These are phyloP conservation scores for Epinephelus lanceolatus DNA, from an alignment of 2,113 vertebrate genomes.

Conservation along the genomic window DNA sequence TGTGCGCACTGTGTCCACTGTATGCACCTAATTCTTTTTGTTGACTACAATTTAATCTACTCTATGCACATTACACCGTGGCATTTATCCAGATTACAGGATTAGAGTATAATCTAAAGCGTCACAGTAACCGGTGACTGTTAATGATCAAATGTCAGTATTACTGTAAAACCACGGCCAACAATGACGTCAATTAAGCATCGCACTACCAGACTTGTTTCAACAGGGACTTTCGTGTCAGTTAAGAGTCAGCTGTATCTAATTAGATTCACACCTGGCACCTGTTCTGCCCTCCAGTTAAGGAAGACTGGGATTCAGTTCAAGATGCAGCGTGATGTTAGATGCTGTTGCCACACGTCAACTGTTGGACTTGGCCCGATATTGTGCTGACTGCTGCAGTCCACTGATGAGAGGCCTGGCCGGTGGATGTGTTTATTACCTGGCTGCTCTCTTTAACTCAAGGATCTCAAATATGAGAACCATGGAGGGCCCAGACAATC, in stretches of 20 bases:
- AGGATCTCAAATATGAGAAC: background rate
- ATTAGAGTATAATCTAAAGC: background rate
- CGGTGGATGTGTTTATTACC: conserved; percentile 20
- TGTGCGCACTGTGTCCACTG: background rate
- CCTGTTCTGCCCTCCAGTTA: conserved; percentile 2
- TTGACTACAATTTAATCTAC: background rate
- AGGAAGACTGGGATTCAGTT: conserved; percentile 5
- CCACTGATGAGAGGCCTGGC: background rate
- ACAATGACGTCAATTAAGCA: background rate
- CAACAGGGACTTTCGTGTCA: background rate
- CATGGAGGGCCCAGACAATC: background rate
- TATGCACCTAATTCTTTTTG: accelerated
- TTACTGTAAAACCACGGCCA: background rate
- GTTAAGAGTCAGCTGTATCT: conserved; percentile 9
- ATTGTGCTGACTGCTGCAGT: conserved; percentile 25
- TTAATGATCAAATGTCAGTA: background rate
- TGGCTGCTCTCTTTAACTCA: background rate
- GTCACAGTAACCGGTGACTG: background rate
- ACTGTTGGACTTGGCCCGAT: conserved; percentile 38
- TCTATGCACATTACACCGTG: background rate
- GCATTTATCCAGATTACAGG: conserved; percentile 14
- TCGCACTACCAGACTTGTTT: background rate
- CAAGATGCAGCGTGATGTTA: background rate
- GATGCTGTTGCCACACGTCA: conserved; percentile 9
- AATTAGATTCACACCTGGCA: conserved; percentile 18